Percentiles rank a stretch among this genome's conserved stretches.
Conservation (phyloP, 2,797 vertebrate species). For the Sparidentex hasta region DNA sequence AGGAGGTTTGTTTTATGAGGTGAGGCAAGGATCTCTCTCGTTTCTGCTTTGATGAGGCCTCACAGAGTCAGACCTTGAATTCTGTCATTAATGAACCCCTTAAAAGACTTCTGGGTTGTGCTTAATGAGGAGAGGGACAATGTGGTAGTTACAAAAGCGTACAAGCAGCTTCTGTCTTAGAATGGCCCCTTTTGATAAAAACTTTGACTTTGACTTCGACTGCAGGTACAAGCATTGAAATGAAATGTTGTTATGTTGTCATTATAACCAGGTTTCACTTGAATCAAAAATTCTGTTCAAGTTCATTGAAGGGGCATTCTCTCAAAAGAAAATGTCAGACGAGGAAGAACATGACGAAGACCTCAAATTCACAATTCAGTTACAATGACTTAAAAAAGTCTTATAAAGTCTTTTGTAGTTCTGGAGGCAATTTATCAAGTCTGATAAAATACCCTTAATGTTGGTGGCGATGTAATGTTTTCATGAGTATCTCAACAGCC, state of each 20-base stretch:
- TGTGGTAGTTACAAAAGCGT: neutral
- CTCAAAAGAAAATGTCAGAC: no score
- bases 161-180: neutral
- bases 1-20: constrained; percentile 39
- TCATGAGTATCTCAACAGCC: neutral
- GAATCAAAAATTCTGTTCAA: neutral
- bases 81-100: constrained; percentile 38
- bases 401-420: neutral
- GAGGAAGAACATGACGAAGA: no score
- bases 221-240: neutral
- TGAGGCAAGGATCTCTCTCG: constrained; percentile 30
- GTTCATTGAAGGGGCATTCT: neutral
- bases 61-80: constrained; percentile 24
- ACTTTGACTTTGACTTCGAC: neutral
- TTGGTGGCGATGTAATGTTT: neutral
- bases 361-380: no score
- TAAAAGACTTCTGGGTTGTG: constrained; percentile 17
- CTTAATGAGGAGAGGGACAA: constrained; percentile 10
- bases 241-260: neutral
- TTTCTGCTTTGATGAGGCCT: constrained; percentile 43
- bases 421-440: neutral
- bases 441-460: neutral
- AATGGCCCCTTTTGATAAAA: neutral
- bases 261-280: neutral
- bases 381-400: neutral